A percentile compares a stretch with the other conserved stretches of the same genome.
Conservation (phyloP, 2,888 invertebrate species). For the Smittia aterrima region DNA sequence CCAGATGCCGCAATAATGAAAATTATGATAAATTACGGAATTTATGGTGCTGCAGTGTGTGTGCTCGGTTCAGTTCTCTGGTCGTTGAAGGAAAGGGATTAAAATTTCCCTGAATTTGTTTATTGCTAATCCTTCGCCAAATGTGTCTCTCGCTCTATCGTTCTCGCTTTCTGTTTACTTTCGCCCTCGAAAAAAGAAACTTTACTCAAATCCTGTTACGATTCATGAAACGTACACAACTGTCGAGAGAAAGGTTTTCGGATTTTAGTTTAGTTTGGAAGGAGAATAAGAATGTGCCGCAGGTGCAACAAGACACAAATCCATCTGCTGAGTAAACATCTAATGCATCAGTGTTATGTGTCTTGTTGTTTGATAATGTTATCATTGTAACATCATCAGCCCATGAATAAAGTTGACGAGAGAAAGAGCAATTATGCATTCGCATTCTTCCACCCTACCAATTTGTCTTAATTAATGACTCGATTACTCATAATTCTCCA, state of each 20-base stretch:
- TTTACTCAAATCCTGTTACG: neutral
- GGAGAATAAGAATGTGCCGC: neutral
- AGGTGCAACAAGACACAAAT: constrained; percentile 41
- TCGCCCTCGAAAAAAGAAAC: neutral
- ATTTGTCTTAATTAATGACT: constrained; percentile 38
- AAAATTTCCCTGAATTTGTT: constrained; percentile 38
- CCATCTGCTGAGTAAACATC: constrained; percentile 35
- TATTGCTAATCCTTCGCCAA: constrained; percentile 39
- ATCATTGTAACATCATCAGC: constrained; percentile 22
- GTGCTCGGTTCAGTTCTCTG: neutral
- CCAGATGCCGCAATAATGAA: constrained; percentile 40
- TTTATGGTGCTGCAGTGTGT: constrained; percentile 37
- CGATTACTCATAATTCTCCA: constrained; percentile 32
- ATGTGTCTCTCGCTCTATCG: constrained; percentile 21
- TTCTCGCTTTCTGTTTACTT: neutral
- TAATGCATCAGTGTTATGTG: constrained; percentile 35
- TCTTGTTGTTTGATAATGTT: constrained; percentile 26
- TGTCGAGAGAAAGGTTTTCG: constrained; percentile 2
- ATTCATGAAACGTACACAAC: neutral
- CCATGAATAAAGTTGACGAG: constrained; percentile 34
- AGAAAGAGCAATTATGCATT: constrained; percentile 25
- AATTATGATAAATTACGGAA: constrained; percentile 41
- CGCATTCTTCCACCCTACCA: neutral
- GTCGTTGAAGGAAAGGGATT: constrained; percentile 37
- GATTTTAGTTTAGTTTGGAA: neutral